Percentiles rank a stretch among this genome's conserved stretches.
Evolutionary conservation across 2,797 vertebrate species (phyloP).

Genomic region (Dendrocincla tyrannina): DNA sequence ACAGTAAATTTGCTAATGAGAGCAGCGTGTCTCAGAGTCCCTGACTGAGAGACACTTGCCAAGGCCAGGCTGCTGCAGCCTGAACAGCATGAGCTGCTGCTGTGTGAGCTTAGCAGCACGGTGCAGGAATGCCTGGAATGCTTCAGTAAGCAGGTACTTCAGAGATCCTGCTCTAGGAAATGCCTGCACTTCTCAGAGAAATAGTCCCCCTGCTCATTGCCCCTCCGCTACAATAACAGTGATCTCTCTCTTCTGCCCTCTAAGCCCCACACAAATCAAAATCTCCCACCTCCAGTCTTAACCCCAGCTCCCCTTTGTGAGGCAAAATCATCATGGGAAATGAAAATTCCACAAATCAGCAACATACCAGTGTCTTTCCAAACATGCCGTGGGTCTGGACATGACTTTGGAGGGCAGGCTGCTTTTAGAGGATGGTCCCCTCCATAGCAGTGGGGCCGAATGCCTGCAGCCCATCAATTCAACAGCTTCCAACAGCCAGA

Average conservation of each 20-base stretch:
- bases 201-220: background rate
- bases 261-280: background rate
- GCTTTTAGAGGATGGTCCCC: background rate
- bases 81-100: background rate
- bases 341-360: background rate
- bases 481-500: background rate
- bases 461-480: background rate
- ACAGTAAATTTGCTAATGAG: background rate
- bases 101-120: background rate
- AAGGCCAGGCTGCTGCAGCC: background rate
- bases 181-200: background rate
- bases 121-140: constrained; percentile 27
- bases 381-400: background rate
- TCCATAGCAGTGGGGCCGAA: background rate
- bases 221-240: background rate
- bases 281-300: background rate
- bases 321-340: background rate
- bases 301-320: background rate
- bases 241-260: background rate
- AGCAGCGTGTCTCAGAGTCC: background rate
- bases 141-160: constrained; percentile 9
- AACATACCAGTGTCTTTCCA: background rate
- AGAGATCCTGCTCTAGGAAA: background rate
- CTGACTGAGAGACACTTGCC: background rate
- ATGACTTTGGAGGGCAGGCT: background rate